Evolutionary conservation across 2,113 vertebrate species (phyloP).

Genomic region (Grammomys dolichurus): DNA sequence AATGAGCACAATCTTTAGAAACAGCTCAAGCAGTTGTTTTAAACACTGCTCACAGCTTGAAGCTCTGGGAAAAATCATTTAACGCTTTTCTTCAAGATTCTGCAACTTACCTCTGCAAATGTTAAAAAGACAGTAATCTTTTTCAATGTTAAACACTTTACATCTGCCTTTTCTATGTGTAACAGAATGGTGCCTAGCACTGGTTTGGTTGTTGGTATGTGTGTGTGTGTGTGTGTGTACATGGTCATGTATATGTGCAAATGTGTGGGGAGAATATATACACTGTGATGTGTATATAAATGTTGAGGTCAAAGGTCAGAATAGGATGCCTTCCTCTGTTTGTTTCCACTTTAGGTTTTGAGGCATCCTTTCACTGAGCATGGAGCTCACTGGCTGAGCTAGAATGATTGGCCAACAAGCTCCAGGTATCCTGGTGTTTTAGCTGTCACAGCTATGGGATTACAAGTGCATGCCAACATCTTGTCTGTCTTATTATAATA

Average conservation of each 20-base stretch:
- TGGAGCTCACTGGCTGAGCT: neutral
- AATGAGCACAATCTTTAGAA: neutral
- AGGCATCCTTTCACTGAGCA: neutral
- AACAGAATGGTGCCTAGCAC: constrained; percentile 49
- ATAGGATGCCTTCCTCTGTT: neutral
- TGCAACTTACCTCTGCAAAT: constrained; percentile 25
- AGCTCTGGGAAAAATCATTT: neutral
- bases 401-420: neutral
- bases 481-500: no score
- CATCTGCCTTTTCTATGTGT: constrained; percentile 18
- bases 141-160: neutral
- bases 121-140: neutral
- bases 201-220: neutral
- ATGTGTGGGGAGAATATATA: no score
- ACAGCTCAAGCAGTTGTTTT: neutral
- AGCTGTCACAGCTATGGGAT: neutral
- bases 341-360: neutral
- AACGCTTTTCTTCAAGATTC: neutral
- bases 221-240: no score
- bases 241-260: neutral
- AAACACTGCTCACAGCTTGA: neutral
- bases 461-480: neutral
- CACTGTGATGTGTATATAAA: no score
- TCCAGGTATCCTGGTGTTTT: neutral
- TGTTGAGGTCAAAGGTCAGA: neutral